Base-by-base conservation (phyloP, 53 echinoderm and acorn worm genomes). In the Mesocentrotus franciscanus region DNA sequence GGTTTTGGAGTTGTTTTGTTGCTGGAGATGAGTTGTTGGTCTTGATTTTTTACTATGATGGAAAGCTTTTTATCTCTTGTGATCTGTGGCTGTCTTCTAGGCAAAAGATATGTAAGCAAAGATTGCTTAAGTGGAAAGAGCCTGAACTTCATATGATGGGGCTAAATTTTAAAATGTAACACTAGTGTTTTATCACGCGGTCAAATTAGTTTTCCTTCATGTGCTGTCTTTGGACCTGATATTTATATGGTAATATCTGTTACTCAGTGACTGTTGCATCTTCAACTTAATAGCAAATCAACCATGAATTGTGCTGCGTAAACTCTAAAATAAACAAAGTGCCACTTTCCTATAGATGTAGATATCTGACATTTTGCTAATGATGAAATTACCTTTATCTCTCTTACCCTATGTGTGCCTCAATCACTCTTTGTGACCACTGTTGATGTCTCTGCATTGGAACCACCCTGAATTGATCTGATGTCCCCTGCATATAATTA, bases 381-480 rank as follows among this genome's bases (percentile, higher is more conserved):
- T 94, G 94, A 81, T 84, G 35, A 34, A 59, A 81, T 94, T 84
- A 60, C 83, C 85, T 84, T 84, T 94, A 62, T 94, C 62, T 93
- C 93, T 94, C 94, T 84, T 33, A 64, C 39, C 85, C 62, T 62
- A 94, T 94, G 64, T 94, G 62, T 94, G 64, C 85, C 62, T 68
- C 68, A 32, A 14, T 60, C 64, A 17, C 56, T 76, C 29, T 84
- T 84, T 34, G 42, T 84, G 94, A 81, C 49, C 12, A 59, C 60
- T 84, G 83, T 84, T 83, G 94, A 84, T 94, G 94, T 26, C 85
- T 49, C 85, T 61, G 8, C 35, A 27, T 32, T 81, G 85, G 61
- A 84, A 81, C 94, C 0, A 94, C 85, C 61, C 39, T 94, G 94
- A 83, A 60, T 30, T 94, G 94, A 94, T 94, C 85, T 94, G 85